phyloP scores from a whole-genome alignment of 64 coral and sea anemone genomes.

The Stichodactyla helianthus region DNA sequence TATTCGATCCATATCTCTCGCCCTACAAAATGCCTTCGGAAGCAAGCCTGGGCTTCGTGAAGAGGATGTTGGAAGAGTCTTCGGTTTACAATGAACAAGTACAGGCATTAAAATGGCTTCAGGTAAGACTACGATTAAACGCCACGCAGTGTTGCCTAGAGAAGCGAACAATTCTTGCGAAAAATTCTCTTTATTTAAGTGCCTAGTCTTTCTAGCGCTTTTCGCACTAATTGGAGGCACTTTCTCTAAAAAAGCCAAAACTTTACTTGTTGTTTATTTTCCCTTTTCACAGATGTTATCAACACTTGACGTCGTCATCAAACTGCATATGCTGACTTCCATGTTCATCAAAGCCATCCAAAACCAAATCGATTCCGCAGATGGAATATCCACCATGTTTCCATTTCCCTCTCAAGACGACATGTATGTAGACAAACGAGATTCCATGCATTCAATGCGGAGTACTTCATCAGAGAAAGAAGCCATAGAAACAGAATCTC shows the following conservation, averaged over 20 bases:
- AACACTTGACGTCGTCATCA: constrained; percentile 80
- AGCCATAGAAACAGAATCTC: constrained; percentile 22
- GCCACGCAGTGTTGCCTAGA: too few relatives aligned
- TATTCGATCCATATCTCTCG: constrained; percentile 86
- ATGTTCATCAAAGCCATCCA: constrained; percentile 94
- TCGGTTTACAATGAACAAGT: constrained; percentile 58
- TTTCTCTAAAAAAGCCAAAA: too few relatives aligned
- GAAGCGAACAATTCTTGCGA: too few relatives aligned
- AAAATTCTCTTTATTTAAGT: too few relatives aligned
- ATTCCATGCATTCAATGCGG: background rate
- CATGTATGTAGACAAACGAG: background rate
- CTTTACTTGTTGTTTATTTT: constrained; percentile 17
- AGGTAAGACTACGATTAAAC: constrained; percentile 38
- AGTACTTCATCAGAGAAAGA: constrained; percentile 17
- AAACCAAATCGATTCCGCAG: constrained; percentile 62
- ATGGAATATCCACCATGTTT: constrained; percentile 80
- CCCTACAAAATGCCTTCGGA: constrained; percentile 74
- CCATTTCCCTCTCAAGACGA: constrained; percentile 37
- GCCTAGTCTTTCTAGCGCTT: too few relatives aligned
- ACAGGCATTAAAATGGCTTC: constrained; percentile 85
- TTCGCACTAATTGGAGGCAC: too few relatives aligned
- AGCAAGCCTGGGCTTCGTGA: constrained; percentile 81
- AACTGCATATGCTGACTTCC: constrained; percentile 66
- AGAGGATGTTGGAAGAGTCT: constrained; percentile 66
- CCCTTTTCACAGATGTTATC: constrained; percentile 68